Base-by-base conservation (phyloP, 2,797 vertebrate genomes). In the Pygocentrus nattereri region DNA sequence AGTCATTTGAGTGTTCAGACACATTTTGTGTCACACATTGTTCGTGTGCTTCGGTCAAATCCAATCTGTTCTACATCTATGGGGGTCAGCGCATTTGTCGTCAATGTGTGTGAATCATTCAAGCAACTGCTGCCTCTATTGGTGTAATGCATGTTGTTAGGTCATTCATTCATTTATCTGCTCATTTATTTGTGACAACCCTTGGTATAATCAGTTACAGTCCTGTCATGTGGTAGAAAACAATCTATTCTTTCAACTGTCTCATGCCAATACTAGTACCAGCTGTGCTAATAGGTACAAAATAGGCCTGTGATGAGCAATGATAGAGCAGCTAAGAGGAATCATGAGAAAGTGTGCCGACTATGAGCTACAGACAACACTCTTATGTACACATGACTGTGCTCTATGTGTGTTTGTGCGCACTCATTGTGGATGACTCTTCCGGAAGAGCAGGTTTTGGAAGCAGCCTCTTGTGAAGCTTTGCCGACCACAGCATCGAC, bases 361-460 rank as follows among this genome's bases (percentile, higher is more conserved):
- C 58, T 27, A 11, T 52, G 50, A 82, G 70, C 76, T 81, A 41
- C 47, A 79, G 52, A 67, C 25, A 18, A 34, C 59, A 76, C n/a
- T 71, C 13, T 73, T 83, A 88, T 80, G 89, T 90, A 84, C 61
- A 69, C 41, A 47, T 82, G 65, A 64, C 41, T 74, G 68, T 82
- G 58, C 8, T 78, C 87, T 85, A 81, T 86, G 59, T 88, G 86
- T 81, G 56, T 74, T 38, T 68, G 41, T 47, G 19, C 41, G 30
- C 49, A 52, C 58, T 69, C 67, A 56, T 74, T 54, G 79, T 38
- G 65, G 54, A 80, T 54, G 74, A 65, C 25, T 85, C 79, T 86
- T 89, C 84, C 84, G 88, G 86, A 85, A 86, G 81, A 86, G 84
- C 82, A 87, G 81, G 80, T 89, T 87, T 80, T 70, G 76, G 64